Base-by-base conservation (phyloP, 2,888 invertebrate genomes). In the Metacarcinus magister region DNA sequence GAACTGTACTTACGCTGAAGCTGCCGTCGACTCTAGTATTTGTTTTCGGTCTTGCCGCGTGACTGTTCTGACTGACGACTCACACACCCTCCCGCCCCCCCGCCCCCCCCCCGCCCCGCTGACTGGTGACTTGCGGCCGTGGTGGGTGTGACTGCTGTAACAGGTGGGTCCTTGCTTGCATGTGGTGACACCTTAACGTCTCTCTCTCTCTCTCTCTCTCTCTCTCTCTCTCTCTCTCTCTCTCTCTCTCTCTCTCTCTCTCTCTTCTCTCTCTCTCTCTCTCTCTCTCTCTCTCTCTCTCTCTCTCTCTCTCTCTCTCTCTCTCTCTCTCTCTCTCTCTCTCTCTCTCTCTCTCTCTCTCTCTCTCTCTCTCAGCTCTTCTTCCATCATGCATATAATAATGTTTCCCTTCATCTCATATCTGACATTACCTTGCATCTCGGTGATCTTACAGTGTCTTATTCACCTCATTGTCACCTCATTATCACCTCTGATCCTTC, bases 241-340 rank as follows among this genome's bases (percentile, higher is more conserved):
- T 54, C 54, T 54, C 54, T 54, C 54, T 54, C 54, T 54, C 54
- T 54, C 54, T 54, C 54, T 16, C 16, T 16, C 16, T 23, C 23
- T 23, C 32, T 82, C 32, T 19, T 67, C 67, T 82, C 82, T 82
- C 82, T 82, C 82, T 82, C 82, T 82, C 82, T 82, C 82, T 32
- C 82, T 82, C 82, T 82, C 32, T 32, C 82, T 28, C 82, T 82
- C 32, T 82, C 28, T 82, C 82, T 32, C 82, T 67, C 32, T 32
- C 28, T 82, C 82, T 32, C 32, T 32, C 82, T 82, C 32, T 82
- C 82, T 32, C 32, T 82, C 82, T 32, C 82, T 67, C 28, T 82
- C 82, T 82, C 32, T 32, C 32, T 32, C 32, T 32, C 82, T 32
- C 32, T 32, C 82, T 82, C 82, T 32, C 32, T 32, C 82, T 32